Evolutionary conservation across 2,888 invertebrate species (phyloP).

Genomic region (Teinopalpus imperialis): DNA sequence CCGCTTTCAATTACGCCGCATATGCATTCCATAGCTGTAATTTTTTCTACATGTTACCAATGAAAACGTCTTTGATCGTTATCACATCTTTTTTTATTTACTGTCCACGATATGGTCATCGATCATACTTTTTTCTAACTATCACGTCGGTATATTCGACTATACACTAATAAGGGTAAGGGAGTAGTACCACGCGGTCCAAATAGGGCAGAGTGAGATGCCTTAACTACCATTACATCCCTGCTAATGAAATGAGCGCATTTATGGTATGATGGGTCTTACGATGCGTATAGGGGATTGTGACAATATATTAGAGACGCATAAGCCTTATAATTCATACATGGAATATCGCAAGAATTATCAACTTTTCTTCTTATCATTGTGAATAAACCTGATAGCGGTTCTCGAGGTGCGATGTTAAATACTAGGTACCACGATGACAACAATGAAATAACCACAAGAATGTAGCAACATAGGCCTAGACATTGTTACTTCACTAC

Average conservation of each 20-base stretch:
- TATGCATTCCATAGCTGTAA: no score
- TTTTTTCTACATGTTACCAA: background rate
- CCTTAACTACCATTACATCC: slow-evolving; percentile 48
- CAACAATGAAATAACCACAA: no score
- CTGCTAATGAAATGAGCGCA: slow-evolving; percentile 34
- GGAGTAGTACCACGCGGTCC: slow-evolving; percentile 39
- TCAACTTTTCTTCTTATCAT: no score
- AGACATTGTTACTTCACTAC: no score
- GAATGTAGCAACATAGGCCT: no score
- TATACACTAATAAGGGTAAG: slow-evolving; percentile 39
- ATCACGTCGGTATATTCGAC: slow-evolving; percentile 25
- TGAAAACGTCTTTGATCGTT: background rate
- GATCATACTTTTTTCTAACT: slow-evolving; percentile 14
- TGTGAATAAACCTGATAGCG: no score
- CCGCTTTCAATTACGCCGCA: no score
- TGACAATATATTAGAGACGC: slow-evolving; percentile 8
- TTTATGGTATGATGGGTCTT: slow-evolving; percentile 36
- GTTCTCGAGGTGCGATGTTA: no score
- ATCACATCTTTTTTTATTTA: slow-evolving; percentile 10
- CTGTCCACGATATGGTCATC: slow-evolving; percentile 2
- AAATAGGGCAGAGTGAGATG: slow-evolving; percentile 43
- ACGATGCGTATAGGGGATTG: slow-evolving; percentile 24
- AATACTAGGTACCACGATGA: no score
- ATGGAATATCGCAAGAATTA: no score
- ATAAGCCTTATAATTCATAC: no score